phyloP scores from a whole-genome alignment of 2,888 invertebrate species.

The Venustoraphidia nigricollis region DNA sequence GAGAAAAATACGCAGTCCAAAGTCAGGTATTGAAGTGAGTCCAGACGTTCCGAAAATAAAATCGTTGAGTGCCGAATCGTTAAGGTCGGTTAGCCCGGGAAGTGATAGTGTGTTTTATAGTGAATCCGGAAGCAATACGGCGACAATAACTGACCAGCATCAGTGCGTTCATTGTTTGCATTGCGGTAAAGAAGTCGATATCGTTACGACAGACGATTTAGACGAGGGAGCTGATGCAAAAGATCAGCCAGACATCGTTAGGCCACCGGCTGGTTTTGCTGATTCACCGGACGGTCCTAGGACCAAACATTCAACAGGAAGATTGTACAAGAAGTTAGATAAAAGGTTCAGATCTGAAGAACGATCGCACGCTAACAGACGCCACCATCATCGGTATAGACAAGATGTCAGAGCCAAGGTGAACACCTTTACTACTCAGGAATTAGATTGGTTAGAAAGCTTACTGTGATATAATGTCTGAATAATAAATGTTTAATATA shows the following conservation, averaged over 20 bases:
- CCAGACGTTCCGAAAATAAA: slow-evolving; percentile 43
- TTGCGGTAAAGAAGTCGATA: slow-evolving; percentile 60
- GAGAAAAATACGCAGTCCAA: slow-evolving; percentile 29
- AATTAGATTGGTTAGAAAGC: too few species aligned
- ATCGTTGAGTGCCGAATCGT: slow-evolving; percentile 72
- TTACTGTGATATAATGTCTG: too few species aligned
- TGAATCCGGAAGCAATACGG: slow-evolving; percentile 46
- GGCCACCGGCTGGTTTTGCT: slow-evolving; percentile 78
- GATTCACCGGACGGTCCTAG: slow-evolving; percentile 52
- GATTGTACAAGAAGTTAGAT: slow-evolving; percentile 64
- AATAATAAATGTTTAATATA: too few species aligned
- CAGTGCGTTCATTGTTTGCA: slow-evolving; percentile 56
- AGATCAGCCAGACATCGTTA: slow-evolving; percentile 50
- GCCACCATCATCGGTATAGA: slow-evolving; percentile 47
- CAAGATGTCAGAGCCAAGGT: slow-evolving; percentile 70
- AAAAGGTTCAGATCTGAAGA: slow-evolving; percentile 70
- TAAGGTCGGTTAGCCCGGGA: slow-evolving; percentile 79
- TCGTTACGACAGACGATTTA: slow-evolving; percentile 25
- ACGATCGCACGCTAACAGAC: slow-evolving; percentile 38
- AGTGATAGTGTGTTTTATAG: slow-evolving; percentile 85
- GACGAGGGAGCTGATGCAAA: slow-evolving; percentile 13
- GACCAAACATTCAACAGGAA: slow-evolving; percentile 28
- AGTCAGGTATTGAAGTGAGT: slow-evolving; percentile 18
- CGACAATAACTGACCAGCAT: slow-evolving; percentile 19
- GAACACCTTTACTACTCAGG: slow-evolving; percentile 7